Percentiles rank a stretch among this genome's conserved stretches.
Conservation (phyloP, 2,113 vertebrate species). For the Callipepla californica region DNA sequence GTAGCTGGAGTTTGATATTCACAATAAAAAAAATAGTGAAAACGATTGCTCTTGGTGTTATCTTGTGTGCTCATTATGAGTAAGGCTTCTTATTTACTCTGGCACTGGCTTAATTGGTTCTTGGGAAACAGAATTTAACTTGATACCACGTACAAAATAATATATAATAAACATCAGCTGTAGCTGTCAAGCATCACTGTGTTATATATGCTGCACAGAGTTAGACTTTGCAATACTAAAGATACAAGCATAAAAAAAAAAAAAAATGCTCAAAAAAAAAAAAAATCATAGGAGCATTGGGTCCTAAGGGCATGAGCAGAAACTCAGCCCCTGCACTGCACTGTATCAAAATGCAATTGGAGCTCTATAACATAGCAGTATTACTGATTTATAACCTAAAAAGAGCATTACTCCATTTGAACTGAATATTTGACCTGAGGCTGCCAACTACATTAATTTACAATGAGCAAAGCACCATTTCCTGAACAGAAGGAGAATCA, state of each 20-base stretch:
- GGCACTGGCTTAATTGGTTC: constrained; percentile 17
- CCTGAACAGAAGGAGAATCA: background rate
- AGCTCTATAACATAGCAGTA: background rate
- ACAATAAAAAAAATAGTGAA: background rate
- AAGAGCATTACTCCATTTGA: background rate
- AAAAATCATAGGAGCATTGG: background rate
- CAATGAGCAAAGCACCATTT: background rate
- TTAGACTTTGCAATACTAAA: background rate
- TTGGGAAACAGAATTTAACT: constrained; percentile 37
- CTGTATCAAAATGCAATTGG: background rate
- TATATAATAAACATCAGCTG: constrained; percentile 59
- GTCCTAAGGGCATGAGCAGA: rapidly evolving
- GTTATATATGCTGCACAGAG: background rate
- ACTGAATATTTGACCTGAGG: background rate
- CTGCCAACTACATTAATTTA: background rate
- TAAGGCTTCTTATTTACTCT: constrained; percentile 35
- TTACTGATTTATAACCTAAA: background rate
- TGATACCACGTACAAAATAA: constrained; percentile 37
- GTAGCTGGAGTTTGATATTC: background rate
- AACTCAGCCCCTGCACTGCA: background rate
- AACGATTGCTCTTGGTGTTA: constrained; percentile 9
- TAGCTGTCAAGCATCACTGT: constrained; percentile 11
- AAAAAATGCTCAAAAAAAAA: background rate
- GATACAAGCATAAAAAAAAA: background rate
- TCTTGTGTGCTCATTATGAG: background rate